A percentile compares a stretch with the other conserved stretches of the same genome.
Conservation (phyloP, 2,113 vertebrate species). For the Rhinoderma darwinii region DNA sequence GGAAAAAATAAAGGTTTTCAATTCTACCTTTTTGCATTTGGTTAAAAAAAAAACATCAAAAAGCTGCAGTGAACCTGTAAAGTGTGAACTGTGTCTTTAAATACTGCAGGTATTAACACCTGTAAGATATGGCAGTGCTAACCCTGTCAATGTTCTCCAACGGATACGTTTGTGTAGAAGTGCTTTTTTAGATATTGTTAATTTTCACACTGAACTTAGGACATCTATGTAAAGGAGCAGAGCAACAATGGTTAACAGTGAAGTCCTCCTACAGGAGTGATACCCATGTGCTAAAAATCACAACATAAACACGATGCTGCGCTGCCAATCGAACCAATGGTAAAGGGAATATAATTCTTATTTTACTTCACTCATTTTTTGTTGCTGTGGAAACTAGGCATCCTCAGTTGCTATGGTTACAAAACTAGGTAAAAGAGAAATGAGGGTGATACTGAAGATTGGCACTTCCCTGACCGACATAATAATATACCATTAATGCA, state of each 20-base stretch:
- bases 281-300: conserved; percentile 3
- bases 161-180: no score
- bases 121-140: no score
- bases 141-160: no score
- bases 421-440: conserved; percentile 28
- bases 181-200: no score
- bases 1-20: no score
- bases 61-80: background rate
- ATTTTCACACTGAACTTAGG: no score
- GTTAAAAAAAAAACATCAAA: no score
- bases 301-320: conserved; percentile 5
- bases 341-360: conserved; percentile 34
- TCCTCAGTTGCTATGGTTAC: conserved; percentile 49
- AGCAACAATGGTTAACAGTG: background rate
- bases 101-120: no score
- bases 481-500: background rate
- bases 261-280: background rate
- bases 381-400: conserved; percentile 57
- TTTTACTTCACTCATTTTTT: conserved; percentile 40
- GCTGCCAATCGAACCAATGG: background rate
- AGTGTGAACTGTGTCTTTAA: no score
- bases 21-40: no score
- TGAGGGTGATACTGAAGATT: conserved; percentile 13
- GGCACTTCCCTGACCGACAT: conserved; percentile 30
- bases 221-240: no score